A percentile compares a stretch with the other conserved stretches of the same genome.
phyloP scores from a whole-genome alignment of 2,113 vertebrate genomes.

The Sorex fumeus region DNA sequence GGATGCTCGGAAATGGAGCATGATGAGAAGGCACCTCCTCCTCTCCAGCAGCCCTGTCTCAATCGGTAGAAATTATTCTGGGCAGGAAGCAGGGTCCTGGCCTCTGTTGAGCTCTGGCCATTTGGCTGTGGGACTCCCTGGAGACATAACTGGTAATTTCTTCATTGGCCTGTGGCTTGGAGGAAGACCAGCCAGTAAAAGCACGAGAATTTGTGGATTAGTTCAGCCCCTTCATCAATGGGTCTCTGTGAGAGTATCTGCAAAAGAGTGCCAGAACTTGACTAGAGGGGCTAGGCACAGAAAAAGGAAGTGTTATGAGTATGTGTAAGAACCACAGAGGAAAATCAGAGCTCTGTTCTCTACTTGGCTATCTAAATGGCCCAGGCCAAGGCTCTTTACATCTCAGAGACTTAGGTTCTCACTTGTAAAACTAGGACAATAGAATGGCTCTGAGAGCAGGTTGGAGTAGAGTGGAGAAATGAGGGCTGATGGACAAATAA shows the following conservation, averaged over 20 bases:
- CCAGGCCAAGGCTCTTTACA: background rate
- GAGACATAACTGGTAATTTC: background rate
- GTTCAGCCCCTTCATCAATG: background rate
- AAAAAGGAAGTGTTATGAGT: background rate
- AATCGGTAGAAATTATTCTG: background rate
- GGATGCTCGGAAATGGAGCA: background rate
- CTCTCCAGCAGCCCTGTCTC: background rate
- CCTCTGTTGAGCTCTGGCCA: background rate
- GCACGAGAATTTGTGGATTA: background rate
- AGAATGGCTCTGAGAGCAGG: background rate
- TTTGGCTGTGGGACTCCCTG: background rate
- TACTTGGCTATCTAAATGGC: background rate
- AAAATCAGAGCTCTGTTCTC: background rate
- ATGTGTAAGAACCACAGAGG: background rate
- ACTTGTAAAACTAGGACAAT: background rate
- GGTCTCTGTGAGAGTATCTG: background rate
- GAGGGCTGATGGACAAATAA: background rate
- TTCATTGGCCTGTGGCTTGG: background rate
- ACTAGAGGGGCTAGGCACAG: background rate
- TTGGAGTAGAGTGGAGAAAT: background rate
- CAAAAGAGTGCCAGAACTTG: background rate
- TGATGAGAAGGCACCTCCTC: background rate
- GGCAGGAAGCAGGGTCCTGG: constrained; percentile 23
- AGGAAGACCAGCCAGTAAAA: background rate
- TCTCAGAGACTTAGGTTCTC: constrained; percentile 30